Evolutionary conservation across 2,797 vertebrate species (phyloP), one percentile per base, ranked within the genome.

Genomic region (Callimico goeldii): DNA sequence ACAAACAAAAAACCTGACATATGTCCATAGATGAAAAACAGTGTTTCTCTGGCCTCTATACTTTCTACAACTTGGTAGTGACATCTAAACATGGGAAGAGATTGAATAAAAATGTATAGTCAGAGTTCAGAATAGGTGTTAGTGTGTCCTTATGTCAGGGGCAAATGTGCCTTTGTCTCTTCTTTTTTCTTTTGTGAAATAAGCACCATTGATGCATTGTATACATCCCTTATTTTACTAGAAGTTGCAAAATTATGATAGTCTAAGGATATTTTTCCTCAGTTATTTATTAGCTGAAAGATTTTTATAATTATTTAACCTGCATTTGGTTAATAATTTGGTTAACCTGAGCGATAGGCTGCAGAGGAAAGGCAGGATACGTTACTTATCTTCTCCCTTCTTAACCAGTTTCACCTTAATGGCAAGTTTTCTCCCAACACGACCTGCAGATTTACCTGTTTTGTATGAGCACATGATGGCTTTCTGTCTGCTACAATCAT

Each of bases 31-130:
- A 64, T 7, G 7, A 64, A 64, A 64, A 64, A 64, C 17, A 33
- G 15, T 33, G 2, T n/a, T 81, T 24, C 20, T 77, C 22, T 9
- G 11, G 33, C 20, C 2, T 6, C 8, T 15, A 5, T 1, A 2
- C 70, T 79, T 26, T 24, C 36, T 57, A 36, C 11, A 22, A 33
- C 28, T 39, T 50, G 30, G 36, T 43, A 28, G 11, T 28, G 41
- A 55, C 17, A 24, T 17, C 9, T n/a, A 39, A 50, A 41, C 14
- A 20, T 4, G 20, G 19, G 46, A 17, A 7, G 17, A 36, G 61
- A 67, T 36, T 83, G n/a, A 28, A 39, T 0, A 13, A 39, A 41
- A 52, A 14, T 26, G 3, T 46, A 46, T 7, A 43, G 17, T 48
- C 52, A 48, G 24, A 57, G 14, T 76, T 52, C 7, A 67, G 80